Percentiles rank a stretch among this genome's conserved stretches.
Evolutionary conservation across 92 coral and sea anemone genomes (phyloP).

Genomic region (Scolanthus callimorphus): DNA sequence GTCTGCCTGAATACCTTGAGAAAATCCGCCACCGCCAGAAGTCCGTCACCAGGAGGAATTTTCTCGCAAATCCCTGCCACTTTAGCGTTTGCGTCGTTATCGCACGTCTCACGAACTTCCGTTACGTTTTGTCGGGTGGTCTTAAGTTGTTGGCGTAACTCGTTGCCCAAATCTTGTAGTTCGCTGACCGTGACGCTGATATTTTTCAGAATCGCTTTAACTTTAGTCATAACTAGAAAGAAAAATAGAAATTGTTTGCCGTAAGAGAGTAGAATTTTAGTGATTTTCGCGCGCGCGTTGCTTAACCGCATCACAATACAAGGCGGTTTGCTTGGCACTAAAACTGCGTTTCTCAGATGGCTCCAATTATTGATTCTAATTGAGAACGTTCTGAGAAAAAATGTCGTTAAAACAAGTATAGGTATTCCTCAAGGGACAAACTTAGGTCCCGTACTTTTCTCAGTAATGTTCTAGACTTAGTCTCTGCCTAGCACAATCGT

Average conservation of each 20-base stretch:
- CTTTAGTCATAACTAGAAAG: slow-evolving; percentile 40
- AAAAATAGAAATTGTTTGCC: not conserved
- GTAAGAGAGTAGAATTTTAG: too few relatives aligned
- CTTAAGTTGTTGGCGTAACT: slow-evolving; percentile 44
- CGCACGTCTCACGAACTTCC: slow-evolving; percentile 46
- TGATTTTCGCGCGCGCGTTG: too few relatives aligned
- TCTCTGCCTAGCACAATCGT: too few relatives aligned
- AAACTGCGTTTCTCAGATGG: too few relatives aligned
- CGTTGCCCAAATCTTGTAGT: slow-evolving; percentile 42
- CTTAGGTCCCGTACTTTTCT: too few relatives aligned
- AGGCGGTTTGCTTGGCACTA: too few relatives aligned
- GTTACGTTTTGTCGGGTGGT: slow-evolving; percentile 54
- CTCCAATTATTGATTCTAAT: too few relatives aligned
- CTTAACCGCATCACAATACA: too few relatives aligned
- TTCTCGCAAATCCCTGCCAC: slow-evolving; percentile 56
- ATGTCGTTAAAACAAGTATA: too few relatives aligned
- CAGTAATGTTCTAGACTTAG: too few relatives aligned
- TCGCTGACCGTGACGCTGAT: slow-evolving; percentile 54
- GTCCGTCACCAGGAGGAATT: slow-evolving; percentile 42
- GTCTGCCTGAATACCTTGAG: slow-evolving; percentile 37
- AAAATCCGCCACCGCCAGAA: slow-evolving; percentile 61
- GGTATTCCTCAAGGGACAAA: too few relatives aligned
- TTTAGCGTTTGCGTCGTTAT: slow-evolving; percentile 24
- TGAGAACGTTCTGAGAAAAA: too few relatives aligned
- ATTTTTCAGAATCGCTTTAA: slow-evolving; percentile 43